phyloP scores from a whole-genome alignment of 2,797 vertebrate genomes.

The Gadopsis marmoratus region DNA sequence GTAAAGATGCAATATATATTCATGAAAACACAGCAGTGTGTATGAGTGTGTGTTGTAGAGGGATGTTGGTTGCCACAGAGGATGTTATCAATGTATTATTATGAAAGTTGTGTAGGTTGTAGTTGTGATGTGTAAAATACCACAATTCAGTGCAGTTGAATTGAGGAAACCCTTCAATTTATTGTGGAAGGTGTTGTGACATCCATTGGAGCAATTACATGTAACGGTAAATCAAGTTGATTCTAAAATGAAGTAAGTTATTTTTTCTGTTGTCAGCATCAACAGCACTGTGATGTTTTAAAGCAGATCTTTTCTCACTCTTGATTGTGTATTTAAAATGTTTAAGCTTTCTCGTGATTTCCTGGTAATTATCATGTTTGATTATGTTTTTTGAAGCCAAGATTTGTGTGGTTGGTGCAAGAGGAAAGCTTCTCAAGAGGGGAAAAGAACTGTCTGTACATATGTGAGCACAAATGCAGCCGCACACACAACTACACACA shows the following conservation, averaged over 20 bases:
- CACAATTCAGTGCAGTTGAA: not conserved
- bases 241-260: not conserved
- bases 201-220: not conserved
- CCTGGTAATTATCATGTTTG: constrained; percentile 13
- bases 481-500: not conserved
- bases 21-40: not conserved
- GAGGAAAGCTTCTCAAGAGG: not conserved
- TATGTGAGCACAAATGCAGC: constrained; percentile 37
- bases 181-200: not conserved
- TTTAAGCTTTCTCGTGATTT: not conserved
- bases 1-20: not conserved
- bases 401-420: constrained; percentile 21
- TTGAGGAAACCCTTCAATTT: not conserved
- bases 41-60: not conserved
- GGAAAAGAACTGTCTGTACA: constrained; percentile 7
- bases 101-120: not conserved
- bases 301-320: not conserved
- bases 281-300: not conserved
- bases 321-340: not conserved
- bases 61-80: constrained; percentile 11
- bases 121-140: constrained; percentile 23
- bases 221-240: not conserved
- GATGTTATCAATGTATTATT: constrained; percentile 14
- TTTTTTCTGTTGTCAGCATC: not conserved
- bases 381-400: constrained; percentile 17